Percentiles rank a stretch among this genome's conserved stretches.
Conservation (phyloP, 2,888 invertebrate species). For the Hololepta plana region DNA sequence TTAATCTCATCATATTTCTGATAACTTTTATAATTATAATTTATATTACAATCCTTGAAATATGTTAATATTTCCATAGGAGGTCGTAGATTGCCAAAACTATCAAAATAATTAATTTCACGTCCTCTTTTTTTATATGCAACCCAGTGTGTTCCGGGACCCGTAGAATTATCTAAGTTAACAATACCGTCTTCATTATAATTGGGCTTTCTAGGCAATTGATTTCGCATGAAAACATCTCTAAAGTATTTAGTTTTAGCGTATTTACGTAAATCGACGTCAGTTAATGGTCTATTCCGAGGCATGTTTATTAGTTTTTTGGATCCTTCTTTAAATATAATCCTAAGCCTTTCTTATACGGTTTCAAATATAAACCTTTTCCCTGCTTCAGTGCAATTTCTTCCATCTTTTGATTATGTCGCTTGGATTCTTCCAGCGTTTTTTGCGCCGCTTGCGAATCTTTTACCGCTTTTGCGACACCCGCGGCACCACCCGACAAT, state of each 20-base stretch:
- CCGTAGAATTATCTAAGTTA: conserved; percentile 13
- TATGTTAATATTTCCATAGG: conserved; percentile 16
- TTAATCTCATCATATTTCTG: conserved; percentile 14
- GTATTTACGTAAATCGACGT: conserved; percentile 15
- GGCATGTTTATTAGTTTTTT: conserved; percentile 11
- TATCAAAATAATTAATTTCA: conserved; percentile 18
- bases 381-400: conserved; percentile 16
- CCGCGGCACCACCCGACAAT: conserved; percentile 20
- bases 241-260: conserved; percentile 16
- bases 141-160: conserved; percentile 18
- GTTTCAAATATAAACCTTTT: conserved; percentile 17
- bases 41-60: conserved; percentile 8
- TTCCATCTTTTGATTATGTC: conserved; percentile 22
- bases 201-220: conserved; percentile 15
- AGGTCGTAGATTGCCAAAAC: conserved; percentile 18
- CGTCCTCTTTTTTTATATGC: conserved; percentile 15
- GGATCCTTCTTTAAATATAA: conserved; percentile 7
- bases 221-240: conserved; percentile 20
- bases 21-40: conserved; percentile 15
- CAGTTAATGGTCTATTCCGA: conserved; percentile 16
- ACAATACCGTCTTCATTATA: conserved; percentile 14
- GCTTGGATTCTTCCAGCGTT: conserved; percentile 15
- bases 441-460: conserved; percentile 17
- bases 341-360: conserved; percentile 12
- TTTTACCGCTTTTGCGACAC: conserved; percentile 19